Conservation (phyloP, 2,113 vertebrate genomes). For the Oryctolagus cuniculus region mOryCun1.1 NC_091435.1:143682001-143682500, state of each 20-base stretch:
- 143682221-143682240: not conserved
- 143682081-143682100: not conserved
- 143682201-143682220: not conserved
- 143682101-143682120: not conserved
- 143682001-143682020: not conserved
- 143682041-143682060: too few species aligned
- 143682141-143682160: not conserved
- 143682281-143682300: not conserved
- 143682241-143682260: not conserved
- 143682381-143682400: not conserved
- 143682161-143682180: not conserved
- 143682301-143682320: not conserved
- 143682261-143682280: not conserved
- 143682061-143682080: not conserved
- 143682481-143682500: not conserved
- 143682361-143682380: not conserved
- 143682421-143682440: not conserved
- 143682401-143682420: conserved; percentile 25
- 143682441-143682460: not conserved
- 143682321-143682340: not conserved
- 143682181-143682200: not conserved
- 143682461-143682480: not conserved
- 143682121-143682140: not conserved
- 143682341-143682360: not conserved
- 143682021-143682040: not conserved